Percentiles rank a stretch among this genome's conserved stretches.
Evolutionary conservation across 2,113 vertebrate genomes (phyloP).

Genomic region (Cinclus cinclus): DNA sequence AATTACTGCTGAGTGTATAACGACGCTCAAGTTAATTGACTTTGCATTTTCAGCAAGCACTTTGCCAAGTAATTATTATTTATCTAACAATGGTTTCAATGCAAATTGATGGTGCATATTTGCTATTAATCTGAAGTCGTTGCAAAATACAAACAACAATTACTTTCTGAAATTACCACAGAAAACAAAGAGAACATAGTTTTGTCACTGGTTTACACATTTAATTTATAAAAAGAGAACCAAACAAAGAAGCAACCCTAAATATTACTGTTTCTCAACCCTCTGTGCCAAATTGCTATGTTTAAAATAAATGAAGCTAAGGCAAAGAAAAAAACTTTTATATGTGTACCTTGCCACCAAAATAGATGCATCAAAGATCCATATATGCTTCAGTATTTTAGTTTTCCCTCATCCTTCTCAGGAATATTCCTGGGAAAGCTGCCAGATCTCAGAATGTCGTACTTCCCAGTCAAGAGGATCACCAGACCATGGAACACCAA

Average conservation of each 20-base stretch:
- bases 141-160: constrained; percentile 38
- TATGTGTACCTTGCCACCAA: background rate
- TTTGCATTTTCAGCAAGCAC: constrained; percentile 39
- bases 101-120: constrained; percentile 37
- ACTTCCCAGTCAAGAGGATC: background rate
- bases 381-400: background rate
- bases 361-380: background rate
- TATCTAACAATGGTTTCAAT: constrained; percentile 36
- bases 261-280: background rate
- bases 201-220: background rate
- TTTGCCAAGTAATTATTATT: constrained; percentile 53
- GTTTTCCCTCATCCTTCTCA: background rate
- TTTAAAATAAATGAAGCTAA: background rate
- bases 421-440: background rate
- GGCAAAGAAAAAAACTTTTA: background rate
- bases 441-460: background rate
- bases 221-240: background rate
- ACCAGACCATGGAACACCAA: background rate
- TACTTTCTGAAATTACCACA: constrained; percentile 27
- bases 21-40: constrained; percentile 55
- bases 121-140: constrained; percentile 22
- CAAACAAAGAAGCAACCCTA: background rate
- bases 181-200: constrained; percentile 9
- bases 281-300: background rate
- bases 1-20: constrained; percentile 49